Base-by-base conservation (phyloP, 1,140 invertebrate species). In the Drosophila sproati region DNA sequence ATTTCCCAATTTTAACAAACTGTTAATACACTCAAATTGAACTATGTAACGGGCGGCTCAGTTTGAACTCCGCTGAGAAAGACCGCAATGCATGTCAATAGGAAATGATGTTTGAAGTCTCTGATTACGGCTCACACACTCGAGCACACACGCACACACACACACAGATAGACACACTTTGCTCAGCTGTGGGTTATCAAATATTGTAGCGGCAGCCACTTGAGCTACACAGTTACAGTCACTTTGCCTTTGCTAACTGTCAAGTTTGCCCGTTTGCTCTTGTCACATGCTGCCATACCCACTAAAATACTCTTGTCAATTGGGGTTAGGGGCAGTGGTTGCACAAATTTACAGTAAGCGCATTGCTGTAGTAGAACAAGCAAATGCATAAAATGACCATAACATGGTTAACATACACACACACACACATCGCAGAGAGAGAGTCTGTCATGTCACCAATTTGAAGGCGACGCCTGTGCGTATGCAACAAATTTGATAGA, bases 321-420 rank as follows among this genome's bases (percentile, higher is more conserved):
- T 61, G n/a, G 39, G 39, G 2, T 7, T 10, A 43, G 39, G 5
- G 39, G 10, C 3, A 34, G 5, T 45, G 61, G 32, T 12, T 7
- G 51, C 10, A 71, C 51, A 61, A 77, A 20, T 77, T 77, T 66
- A 77, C 57, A 77, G 74, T 73, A 59, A 68, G 60, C 77, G 63
- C 77, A 51, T 45, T 63, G 60, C 68, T 75, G 78, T 80, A 61
- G 59, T 80, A 56, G 54, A 70, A 76, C 78, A 75, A 60, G 59
- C 48, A 82, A 70, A 81, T 81, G 73, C 74, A 82, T 82, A 82
- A 73, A 73, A 78, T 81, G 79, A 70, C 79, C 74, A 81, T 73
- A 70, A 55, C 39, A 59, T 45, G 67, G 57, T 20, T 37, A 12
- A 37, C 29, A 7, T n/a, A 52, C 32, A 2, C 43, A 12, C 51